These are phyloP conservation scores for Tipula lateralis DNA, from an alignment of 2,888 invertebrate genomes.

Conservation along the genomic window DNA sequence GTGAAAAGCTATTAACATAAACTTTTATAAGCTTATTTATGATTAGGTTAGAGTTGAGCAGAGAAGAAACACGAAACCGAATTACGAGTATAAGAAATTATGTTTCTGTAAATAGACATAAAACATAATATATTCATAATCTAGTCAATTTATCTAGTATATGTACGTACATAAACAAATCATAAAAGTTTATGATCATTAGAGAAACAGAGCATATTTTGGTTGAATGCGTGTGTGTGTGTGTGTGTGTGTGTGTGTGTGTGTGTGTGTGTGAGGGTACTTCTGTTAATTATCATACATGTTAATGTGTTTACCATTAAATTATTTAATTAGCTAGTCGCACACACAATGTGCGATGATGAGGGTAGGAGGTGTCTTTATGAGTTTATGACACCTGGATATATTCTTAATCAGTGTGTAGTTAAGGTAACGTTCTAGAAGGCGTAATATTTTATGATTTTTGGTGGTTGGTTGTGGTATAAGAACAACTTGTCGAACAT, in stretches of 20 bases:
- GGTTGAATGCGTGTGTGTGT: background rate
- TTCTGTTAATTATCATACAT: background rate
- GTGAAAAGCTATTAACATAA: background rate
- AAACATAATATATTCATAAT: background rate
- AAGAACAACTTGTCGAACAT: too few relatives aligned
- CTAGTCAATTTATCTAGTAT: constrained; percentile 2
- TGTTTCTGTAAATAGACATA: background rate
- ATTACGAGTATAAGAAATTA: background rate
- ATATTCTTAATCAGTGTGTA: too few relatives aligned
- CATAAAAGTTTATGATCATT: background rate
- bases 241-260: background rate
- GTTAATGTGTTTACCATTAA: background rate
- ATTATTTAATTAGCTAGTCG: background rate
- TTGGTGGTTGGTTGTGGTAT: too few relatives aligned
- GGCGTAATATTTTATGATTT: too few relatives aligned
- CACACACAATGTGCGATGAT: background rate
- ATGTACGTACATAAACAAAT: background rate
- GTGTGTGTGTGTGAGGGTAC: background rate
- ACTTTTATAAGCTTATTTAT: background rate
- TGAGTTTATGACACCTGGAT: background rate
- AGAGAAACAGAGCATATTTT: background rate
- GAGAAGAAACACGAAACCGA: background rate
- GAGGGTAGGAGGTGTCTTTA: background rate
- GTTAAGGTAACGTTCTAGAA: too few relatives aligned
- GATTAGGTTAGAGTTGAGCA: background rate